Evolutionary conservation across 2,888 invertebrate species (phyloP), one percentile per base, ranked within the genome.

Genomic region (Caenorhabditis sp.): DNA sequence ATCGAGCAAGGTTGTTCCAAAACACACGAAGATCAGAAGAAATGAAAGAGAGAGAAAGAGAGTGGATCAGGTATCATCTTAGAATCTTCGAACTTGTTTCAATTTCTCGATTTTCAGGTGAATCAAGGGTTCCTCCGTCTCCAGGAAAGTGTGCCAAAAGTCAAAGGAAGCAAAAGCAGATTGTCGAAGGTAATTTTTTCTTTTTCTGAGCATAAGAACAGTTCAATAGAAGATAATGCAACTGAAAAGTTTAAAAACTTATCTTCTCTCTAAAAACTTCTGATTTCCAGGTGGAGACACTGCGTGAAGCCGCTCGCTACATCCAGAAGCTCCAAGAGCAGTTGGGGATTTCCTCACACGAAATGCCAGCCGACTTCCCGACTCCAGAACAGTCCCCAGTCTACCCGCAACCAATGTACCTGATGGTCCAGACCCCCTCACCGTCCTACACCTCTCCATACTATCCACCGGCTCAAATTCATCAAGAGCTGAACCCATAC

Each of bases 301-400:
- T 87, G 5, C 81, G 85, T n/a, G 86, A 87, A 58, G 87, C 87
- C n/a, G 83, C 81, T 44, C 72, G 77, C 10, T 87, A 87, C 77
- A 87, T 87, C 31, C 77, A 82, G 61, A 56, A 82, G 28, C 82
- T 87, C n/a, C 81, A 80, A 16, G 26, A 59, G 14, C 56, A 85
- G 16, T 80, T 87, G 12, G 84, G 80, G 31, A 80, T 82, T 31
- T 49, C 47, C n/a, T 19, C 64, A n/a, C 8, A 41, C 3, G n/a
- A n/a, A 59, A 68, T 64, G 61, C 47, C 81, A 14, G 54, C 22
- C 19, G 75, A 82, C 28, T 82, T 82, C 16, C 81, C 75, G 26
- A 82, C 81, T 28, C 81, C 81, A n/a, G 72, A 82, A 66, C 70
- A 76, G 12, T 82, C 81, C 14, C 81, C 81, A 12, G 24, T 54